Conservation (phyloP, 2,888 invertebrate species). For the Yponomeuta plumbellus region DNA sequence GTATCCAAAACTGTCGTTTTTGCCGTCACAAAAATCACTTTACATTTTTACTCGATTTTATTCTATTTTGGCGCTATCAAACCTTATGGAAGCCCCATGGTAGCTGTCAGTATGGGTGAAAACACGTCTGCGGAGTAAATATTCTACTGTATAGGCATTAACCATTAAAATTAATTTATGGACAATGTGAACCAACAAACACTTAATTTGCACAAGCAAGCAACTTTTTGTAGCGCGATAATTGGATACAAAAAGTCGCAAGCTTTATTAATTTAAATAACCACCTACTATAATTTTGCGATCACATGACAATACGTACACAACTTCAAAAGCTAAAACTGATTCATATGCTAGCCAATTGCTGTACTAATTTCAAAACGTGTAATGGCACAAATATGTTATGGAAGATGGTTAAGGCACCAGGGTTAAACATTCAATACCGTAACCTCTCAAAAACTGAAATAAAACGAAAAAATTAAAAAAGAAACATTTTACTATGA, state of each 20-base stretch:
- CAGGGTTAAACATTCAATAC: conserved; percentile 29
- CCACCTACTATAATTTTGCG: not conserved
- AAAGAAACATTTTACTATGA: conserved; percentile 58
- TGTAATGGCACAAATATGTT: conserved; percentile 26
- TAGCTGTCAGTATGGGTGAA: no score
- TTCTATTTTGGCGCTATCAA: no score
- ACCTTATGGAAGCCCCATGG: no score
- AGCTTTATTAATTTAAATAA: not conserved
- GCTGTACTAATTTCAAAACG: not conserved
- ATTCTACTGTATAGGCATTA: not conserved
- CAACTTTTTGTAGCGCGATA: not conserved
- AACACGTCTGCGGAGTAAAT: not conserved
- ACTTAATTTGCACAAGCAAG: not conserved
- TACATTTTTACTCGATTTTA: no score
- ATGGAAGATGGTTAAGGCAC: conserved; percentile 60
- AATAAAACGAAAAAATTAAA: conserved; percentile 42
- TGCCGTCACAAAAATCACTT: no score
- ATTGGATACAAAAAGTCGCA: not conserved
- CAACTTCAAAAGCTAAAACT: not conserved
- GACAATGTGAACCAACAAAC: not conserved
- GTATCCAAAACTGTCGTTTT: no score
- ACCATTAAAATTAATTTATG: not conserved
- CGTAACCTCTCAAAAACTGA: conserved; percentile 16
- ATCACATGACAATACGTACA: conserved; percentile 1
- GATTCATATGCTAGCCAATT: not conserved